A percentile compares a stretch with the other conserved stretches of the same genome.
phyloP scores from a whole-genome alignment of 2,113 vertebrate species.

The Protobothrops mucrosquamatus region DNA sequence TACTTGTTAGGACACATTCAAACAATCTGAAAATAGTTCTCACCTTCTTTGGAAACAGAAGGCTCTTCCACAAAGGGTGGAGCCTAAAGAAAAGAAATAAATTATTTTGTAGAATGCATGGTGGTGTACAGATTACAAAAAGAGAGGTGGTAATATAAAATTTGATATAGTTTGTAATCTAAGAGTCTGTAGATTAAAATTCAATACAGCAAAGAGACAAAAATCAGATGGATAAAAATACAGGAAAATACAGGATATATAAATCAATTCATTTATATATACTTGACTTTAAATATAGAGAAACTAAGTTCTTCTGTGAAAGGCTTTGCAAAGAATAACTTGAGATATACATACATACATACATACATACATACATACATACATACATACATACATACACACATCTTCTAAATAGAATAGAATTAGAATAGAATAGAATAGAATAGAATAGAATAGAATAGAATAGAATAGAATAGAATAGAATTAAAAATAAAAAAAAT shows the following conservation, averaged over 20 bases:
- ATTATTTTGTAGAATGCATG: background rate
- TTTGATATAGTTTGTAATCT: too few species aligned
- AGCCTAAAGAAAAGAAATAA: constrained; percentile 65
- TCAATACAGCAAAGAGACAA: background rate
- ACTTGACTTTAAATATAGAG: background rate
- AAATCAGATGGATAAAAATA: background rate
- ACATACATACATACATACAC: too few species aligned
- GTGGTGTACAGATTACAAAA: background rate
- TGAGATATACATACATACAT: too few species aligned
- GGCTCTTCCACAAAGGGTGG: constrained; percentile 56
- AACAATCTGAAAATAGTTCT: background rate
- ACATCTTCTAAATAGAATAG: too few species aligned
- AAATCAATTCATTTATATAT: background rate
- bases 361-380: too few species aligned
- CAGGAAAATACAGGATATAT: too few species aligned
- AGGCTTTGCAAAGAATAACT: background rate
- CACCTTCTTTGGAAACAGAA: constrained; percentile 76
- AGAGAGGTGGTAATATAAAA: background rate
- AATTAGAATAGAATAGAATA: too few species aligned
- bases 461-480: too few species aligned
- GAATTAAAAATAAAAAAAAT: too few species aligned
- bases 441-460: too few species aligned
- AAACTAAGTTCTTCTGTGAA: background rate
- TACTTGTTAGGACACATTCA: background rate
- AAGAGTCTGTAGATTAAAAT: background rate